Percentiles rank a stretch among this genome's conserved stretches.
Evolutionary conservation across 2,888 invertebrate genomes (phyloP).

Genomic region (Tinea trinotella): DNA sequence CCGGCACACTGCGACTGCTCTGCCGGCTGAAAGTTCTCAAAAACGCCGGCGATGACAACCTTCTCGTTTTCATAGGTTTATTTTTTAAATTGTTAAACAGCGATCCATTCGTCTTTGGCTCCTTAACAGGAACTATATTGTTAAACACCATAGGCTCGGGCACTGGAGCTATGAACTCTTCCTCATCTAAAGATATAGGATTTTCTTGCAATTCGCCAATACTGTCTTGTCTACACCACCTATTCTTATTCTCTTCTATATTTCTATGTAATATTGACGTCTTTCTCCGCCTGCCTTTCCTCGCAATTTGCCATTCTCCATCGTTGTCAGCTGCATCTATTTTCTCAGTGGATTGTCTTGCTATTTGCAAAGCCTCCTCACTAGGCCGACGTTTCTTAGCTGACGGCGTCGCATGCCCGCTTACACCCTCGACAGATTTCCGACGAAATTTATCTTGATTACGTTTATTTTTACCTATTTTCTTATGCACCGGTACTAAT

Average conservation of each 20-base stretch:
- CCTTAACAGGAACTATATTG: slow-evolving; percentile 34
- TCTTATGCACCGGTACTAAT: slow-evolving; percentile 39
- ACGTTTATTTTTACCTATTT: slow-evolving; percentile 47
- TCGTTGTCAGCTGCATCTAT: slow-evolving; percentile 62
- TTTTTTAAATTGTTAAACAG: slow-evolving; percentile 59
- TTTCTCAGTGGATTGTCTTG: slow-evolving; percentile 73
- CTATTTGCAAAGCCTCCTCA: slow-evolving; percentile 78
- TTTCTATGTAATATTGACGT: slow-evolving; percentile 51
- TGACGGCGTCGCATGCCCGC: slow-evolving; percentile 64
- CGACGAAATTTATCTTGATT: slow-evolving; percentile 57
- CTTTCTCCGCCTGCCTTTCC: slow-evolving; percentile 64
- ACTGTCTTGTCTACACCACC: slow-evolving; percentile 46
- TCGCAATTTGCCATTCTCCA: slow-evolving; percentile 61
- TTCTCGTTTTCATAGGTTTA: slow-evolving; percentile 65
- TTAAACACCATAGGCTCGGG: slow-evolving; percentile 56
- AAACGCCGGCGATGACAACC: slow-evolving; percentile 74
- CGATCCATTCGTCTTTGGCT: slow-evolving; percentile 59
- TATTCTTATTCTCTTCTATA: slow-evolving; percentile 47
- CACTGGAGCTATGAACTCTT: slow-evolving; percentile 65
- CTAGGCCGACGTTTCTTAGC: slow-evolving; percentile 79
- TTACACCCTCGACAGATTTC: slow-evolving; percentile 77
- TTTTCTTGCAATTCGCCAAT: slow-evolving; percentile 58
- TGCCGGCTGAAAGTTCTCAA: slow-evolving; percentile 70
- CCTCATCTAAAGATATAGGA: slow-evolving; percentile 70
- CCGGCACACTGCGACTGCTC: slow-evolving; percentile 53